Conservation (phyloP, 1,140 invertebrate species). For the Diorhabda elongata region DNA sequence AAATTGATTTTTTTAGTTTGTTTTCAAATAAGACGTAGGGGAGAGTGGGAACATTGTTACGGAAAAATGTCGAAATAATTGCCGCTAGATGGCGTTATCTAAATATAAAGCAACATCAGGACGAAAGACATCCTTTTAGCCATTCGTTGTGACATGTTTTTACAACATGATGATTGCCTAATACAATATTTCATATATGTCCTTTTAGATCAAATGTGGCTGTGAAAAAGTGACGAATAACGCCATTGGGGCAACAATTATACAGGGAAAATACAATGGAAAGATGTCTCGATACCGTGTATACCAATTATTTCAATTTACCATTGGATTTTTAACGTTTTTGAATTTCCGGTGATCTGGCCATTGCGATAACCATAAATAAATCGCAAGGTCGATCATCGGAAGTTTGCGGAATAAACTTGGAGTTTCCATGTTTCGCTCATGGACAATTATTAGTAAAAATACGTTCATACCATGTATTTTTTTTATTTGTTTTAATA, state of each 20-base stretch:
- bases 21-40: too few relatives aligned
- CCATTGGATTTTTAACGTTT: not conserved
- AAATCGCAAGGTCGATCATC: not conserved
- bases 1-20: too few relatives aligned
- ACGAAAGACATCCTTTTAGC: too few relatives aligned
- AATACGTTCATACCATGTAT: too few relatives aligned
- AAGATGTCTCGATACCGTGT: not conserved
- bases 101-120: too few relatives aligned
- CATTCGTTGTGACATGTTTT: too few relatives aligned
- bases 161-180: too few relatives aligned
- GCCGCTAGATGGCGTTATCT: too few relatives aligned
- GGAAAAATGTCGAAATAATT: too few relatives aligned
- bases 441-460: not conserved
- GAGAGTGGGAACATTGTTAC: too few relatives aligned
- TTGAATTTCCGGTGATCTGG: not conserved
- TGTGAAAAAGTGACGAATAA: not conserved
- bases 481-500: too few relatives aligned
- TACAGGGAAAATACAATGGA: not conserved
- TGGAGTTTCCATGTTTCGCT: not conserved
- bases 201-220: not conserved
- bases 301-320: not conserved
- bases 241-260: not conserved
- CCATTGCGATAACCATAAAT: not conserved
- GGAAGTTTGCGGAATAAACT: not conserved
- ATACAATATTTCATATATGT: too few relatives aligned